Evolutionary conservation across 2,797 vertebrate genomes (phyloP), one percentile per base, ranked within the genome.

Genomic region (Oryzias dopingdopingensis): DNA sequence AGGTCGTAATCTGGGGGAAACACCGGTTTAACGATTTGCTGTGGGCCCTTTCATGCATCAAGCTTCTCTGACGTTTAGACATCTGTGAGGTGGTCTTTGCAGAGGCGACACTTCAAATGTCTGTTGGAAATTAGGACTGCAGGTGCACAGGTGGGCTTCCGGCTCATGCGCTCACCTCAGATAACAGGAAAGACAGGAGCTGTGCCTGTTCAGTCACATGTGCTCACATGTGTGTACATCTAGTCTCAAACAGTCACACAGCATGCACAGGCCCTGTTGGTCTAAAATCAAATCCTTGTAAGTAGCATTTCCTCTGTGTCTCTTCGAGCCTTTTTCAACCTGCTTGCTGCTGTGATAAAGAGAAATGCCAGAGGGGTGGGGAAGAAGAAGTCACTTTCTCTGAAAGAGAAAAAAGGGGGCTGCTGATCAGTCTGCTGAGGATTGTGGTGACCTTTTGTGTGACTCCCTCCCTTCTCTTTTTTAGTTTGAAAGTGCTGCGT

Each of bases 1-100:
- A 91, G 90, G 89, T 91, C 90, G 86, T 91, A 88, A 82, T 77
- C 72, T 82, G 72, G 74, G 65, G 65, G 70, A 74, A 81, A 85
- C 74, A 62, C 59, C 72, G 65, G 32, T 37, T 37, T 37, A 37
- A 37, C 12, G 32, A 37, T 37, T 37, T 12, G 12, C 1, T 37
- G 55, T 14, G 13, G 44, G 49, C 48, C 61, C 67, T 56, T 66
- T 72, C 52, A 55, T 62, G 43, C 55, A 65, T 42, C n/a, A 1
- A 57, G 12, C 32, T 0, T 37, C 32, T 37, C 32, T 37, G 32
- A 32, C 8, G 7, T 32, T 32, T 10, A 7, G 29, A 32, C 29
- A 32, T 32, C 29, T 32, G 29, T 10, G 29, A 37, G 32, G 8
- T 37, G 63, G 47, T 67, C 70, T 73, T 2, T 59, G 63, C 71